Conservation (phyloP, 2,113 vertebrate genomes). For the Mesocricetus auratus region DNA sequence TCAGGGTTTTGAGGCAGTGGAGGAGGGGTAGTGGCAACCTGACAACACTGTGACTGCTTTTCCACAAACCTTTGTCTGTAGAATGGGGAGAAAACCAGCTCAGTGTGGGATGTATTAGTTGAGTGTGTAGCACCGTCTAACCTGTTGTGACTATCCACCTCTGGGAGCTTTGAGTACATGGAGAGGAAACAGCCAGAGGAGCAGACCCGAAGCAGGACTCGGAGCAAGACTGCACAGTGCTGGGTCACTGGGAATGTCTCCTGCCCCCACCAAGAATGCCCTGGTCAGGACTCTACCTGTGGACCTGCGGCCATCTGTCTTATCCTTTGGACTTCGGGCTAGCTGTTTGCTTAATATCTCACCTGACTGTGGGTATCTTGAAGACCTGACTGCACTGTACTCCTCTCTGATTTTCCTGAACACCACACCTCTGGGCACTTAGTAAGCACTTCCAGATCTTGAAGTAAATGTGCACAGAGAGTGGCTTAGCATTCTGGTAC, state of each 20-base stretch:
- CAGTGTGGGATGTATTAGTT: not conserved
- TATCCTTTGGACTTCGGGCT: not conserved
- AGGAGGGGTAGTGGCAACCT: not conserved
- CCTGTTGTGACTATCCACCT: not conserved
- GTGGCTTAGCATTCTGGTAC: not conserved
- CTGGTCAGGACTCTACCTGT: not conserved
- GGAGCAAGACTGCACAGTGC: not conserved
- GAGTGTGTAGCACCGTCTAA: not conserved
- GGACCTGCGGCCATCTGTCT: not conserved
- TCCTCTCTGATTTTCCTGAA: not conserved
- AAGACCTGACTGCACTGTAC: not conserved
- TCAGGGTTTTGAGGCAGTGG: not conserved
- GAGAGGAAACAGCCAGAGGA: not conserved
- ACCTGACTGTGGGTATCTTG: not conserved
- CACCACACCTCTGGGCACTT: not conserved
- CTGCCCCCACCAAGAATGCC: not conserved
- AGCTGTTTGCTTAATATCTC: not conserved
- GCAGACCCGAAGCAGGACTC: not conserved
- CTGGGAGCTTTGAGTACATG: not conserved
- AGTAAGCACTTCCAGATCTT: not conserved
- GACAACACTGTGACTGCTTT: not conserved
- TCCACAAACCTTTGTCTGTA: slow-evolving; percentile 4
- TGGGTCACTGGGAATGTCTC: not conserved
- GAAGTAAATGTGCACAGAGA: not conserved
- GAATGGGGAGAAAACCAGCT: not conserved